Conservation (phyloP, 2,113 vertebrate genomes). For the Rhynchopsitta pachyrhyncha region DNA sequence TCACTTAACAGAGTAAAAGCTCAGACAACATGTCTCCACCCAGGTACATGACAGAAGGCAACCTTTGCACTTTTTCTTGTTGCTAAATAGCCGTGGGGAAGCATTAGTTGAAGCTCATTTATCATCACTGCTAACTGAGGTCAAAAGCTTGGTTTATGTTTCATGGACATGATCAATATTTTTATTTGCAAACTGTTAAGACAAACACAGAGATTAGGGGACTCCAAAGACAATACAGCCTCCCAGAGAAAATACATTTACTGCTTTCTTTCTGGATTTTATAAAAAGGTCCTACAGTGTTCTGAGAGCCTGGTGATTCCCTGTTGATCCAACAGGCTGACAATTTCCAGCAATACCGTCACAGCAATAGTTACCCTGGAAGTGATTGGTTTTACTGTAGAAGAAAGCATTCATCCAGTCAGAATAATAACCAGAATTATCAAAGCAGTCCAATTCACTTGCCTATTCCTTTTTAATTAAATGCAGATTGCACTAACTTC, state of each 20-base stretch:
- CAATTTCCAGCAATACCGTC: neutral
- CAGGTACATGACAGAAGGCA: neutral
- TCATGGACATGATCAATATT: neutral
- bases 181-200: neutral
- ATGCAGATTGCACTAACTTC: neutral
- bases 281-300: neutral
- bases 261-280: neutral
- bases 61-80: conserved; percentile 7
- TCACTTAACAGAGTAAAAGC: neutral
- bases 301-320: neutral
- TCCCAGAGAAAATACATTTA: neutral
- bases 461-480: neutral
- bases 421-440: neutral
- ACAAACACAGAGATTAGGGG: neutral
- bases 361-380: neutral
- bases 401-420: neutral
- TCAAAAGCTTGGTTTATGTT: conserved; percentile 8
- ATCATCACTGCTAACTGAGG: neutral
- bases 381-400: neutral
- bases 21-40: neutral
- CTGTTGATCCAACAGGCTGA: neutral
- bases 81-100: neutral
- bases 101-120: neutral
- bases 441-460: neutral
- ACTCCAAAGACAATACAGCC: neutral